A percentile compares a stretch with the other conserved stretches of the same genome.
Conservation (phyloP, 2,888 invertebrate genomes). For the Euclidia mi region DNA sequence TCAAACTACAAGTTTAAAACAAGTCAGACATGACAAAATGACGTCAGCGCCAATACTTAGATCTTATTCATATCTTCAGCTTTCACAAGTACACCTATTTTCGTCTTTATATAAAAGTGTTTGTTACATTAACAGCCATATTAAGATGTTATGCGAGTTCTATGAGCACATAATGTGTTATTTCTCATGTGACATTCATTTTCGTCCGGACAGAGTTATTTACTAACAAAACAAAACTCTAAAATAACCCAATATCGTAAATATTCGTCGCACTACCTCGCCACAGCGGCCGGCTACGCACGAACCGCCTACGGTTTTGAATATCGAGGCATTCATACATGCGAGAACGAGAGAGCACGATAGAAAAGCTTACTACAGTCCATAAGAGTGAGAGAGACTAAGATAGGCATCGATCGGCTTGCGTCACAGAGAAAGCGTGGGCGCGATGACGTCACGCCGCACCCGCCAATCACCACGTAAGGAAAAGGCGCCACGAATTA, state of each 20-base stretch:
- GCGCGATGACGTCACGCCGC: slow-evolving; percentile 86
- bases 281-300: slow-evolving; percentile 75
- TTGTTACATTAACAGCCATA: slow-evolving; percentile 8
- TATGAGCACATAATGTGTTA: slow-evolving; percentile 14
- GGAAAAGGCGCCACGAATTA: slow-evolving; percentile 84
- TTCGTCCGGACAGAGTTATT: slow-evolving; percentile 64
- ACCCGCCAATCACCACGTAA: slow-evolving; percentile 73
- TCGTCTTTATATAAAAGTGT: slow-evolving; percentile 35
- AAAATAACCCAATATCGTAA: slow-evolving; percentile 72
- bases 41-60: slow-evolving; percentile 38
- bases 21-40: slow-evolving; percentile 37
- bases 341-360: slow-evolving; percentile 67
- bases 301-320: slow-evolving; percentile 84
- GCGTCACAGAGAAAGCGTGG: slow-evolving; percentile 87
- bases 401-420: slow-evolving; percentile 82
- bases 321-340: slow-evolving; percentile 82
- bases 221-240: slow-evolving; percentile 76
- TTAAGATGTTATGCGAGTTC: slow-evolving; percentile 10
- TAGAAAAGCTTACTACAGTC: slow-evolving; percentile 15
- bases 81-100: slow-evolving; percentile 9
- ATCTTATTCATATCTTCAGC: slow-evolving; percentile 22
- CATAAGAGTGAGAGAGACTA: slow-evolving; percentile 62
- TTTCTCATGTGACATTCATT: slow-evolving; percentile 38
- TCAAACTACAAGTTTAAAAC: slow-evolving; percentile 15
- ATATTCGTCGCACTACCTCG: slow-evolving; percentile 66